These are phyloP conservation scores for Heliconius erato DNA, from an alignment of 2,888 invertebrate genomes.

Conservation along the genomic window DNA sequence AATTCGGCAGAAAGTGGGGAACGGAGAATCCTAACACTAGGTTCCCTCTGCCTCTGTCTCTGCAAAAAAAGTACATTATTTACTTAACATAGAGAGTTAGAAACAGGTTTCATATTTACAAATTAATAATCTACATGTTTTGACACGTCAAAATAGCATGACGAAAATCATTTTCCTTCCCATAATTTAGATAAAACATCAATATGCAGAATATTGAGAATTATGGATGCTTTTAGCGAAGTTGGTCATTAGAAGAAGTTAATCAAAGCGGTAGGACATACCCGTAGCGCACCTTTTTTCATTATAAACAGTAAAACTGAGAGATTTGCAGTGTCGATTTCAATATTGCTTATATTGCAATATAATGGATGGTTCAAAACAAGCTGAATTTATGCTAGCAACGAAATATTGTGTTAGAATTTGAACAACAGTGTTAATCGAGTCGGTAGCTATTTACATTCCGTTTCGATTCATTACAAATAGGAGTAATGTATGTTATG, in stretches of 20 bases:
- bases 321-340: slow-evolving; percentile 58
- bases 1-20: too few relatives aligned
- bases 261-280: slow-evolving; percentile 23
- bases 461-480: slow-evolving; percentile 34
- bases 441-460: slow-evolving; percentile 39
- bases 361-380: slow-evolving; percentile 62
- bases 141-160: slow-evolving; percentile 55
- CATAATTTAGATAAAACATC: slow-evolving; percentile 2
- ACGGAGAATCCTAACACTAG: too few relatives aligned
- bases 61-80: too few relatives aligned
- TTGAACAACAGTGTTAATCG: slow-evolving; percentile 53
- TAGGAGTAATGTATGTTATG: neutral
- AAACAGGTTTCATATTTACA: neutral
- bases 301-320: slow-evolving; percentile 56
- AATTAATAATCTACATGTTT: neutral
- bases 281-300: slow-evolving; percentile 14
- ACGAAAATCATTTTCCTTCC: slow-evolving; percentile 60
- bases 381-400: slow-evolving; percentile 56
- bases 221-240: slow-evolving; percentile 36
- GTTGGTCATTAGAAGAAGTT: slow-evolving; percentile 22
- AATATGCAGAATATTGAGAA: slow-evolving; percentile 17
- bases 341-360: slow-evolving; percentile 53
- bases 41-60: too few relatives aligned
- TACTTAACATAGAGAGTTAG: too few relatives aligned
- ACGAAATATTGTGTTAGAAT: slow-evolving; percentile 59